Conservation (phyloP, 2,113 vertebrate species). For the Oreochromis niloticus region DNA sequence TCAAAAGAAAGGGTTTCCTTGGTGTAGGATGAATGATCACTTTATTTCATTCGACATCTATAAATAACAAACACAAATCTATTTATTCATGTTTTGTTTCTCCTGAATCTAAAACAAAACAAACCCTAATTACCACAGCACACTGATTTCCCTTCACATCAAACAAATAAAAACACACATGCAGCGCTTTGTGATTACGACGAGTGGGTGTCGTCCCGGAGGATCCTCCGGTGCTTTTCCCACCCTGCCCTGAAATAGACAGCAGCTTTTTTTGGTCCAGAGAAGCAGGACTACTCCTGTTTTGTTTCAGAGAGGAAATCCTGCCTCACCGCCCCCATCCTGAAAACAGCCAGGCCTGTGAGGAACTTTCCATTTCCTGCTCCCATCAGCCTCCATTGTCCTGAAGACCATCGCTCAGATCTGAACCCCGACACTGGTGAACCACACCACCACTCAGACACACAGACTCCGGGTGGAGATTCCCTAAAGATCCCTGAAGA, state of each 20-base stretch:
- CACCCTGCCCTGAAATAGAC: conserved; percentile 46
- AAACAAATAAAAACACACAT: neutral
- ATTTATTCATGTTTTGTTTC: neutral
- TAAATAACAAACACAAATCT: neutral
- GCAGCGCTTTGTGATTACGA: fast-evolving
- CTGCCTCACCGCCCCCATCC: conserved; percentile 12
- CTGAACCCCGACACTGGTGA: neutral
- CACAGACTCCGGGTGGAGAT: neutral
- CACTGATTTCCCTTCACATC: neutral
- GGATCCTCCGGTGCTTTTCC: conserved; percentile 13
- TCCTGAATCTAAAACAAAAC: neutral
- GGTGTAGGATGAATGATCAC: fast-evolving
- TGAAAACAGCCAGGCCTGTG: neutral
- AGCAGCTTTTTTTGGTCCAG: neutral
- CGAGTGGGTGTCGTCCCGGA: neutral
- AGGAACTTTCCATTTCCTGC: conserved; percentile 58
- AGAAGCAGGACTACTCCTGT: neutral
- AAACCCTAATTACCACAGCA: neutral
- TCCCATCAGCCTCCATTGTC: conserved; percentile 18
- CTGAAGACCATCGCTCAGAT: neutral
- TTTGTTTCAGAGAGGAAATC: conserved; percentile 55
- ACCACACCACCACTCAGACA: neutral
- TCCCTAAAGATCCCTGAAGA: neutral
- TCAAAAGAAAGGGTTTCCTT: neutral
- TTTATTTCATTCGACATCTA: neutral